Conservation (phyloP, 35 echinoderm and acorn worm species). For the Apostichopus californicus region DNA sequence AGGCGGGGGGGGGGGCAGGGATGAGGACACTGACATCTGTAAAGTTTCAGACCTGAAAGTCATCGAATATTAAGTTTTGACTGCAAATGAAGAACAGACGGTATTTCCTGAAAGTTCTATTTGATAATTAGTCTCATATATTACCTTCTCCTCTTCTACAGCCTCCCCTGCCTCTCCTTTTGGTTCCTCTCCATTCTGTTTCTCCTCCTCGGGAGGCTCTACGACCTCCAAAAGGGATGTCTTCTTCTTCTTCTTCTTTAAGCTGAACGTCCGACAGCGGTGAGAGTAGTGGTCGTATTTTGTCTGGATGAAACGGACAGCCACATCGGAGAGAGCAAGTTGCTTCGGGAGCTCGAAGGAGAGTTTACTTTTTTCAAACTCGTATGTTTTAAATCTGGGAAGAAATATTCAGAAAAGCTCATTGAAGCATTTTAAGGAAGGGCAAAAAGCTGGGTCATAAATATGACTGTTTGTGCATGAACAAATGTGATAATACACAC, state of each 20-base stretch:
- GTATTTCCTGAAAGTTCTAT: too few relatives aligned
- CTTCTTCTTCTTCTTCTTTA: slow-evolving; percentile 71
- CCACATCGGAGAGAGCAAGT: slow-evolving; percentile 85
- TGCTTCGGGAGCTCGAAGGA: slow-evolving; percentile 95
- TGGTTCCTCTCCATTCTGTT: slow-evolving; percentile 40
- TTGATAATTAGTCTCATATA: background rate
- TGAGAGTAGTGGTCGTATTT: slow-evolving; percentile 93
- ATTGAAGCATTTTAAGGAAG: too few relatives aligned
- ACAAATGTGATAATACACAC: too few relatives aligned
- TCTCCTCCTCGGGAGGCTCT: slow-evolving; percentile 6
- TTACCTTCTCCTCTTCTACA: slow-evolving; percentile 36
- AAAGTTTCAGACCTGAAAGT: too few relatives aligned
- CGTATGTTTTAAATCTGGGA: slow-evolving; percentile 84
- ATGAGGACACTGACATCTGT: too few relatives aligned
- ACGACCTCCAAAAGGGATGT: slow-evolving; percentile 17
- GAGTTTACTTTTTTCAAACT: slow-evolving; percentile 78
- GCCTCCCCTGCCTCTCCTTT: slow-evolving; percentile 60
- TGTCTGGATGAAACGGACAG: slow-evolving; percentile 77
- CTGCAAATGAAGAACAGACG: too few relatives aligned
- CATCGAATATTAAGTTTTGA: too few relatives aligned
- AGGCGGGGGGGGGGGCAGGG: too few relatives aligned
- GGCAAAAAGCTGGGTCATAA: too few relatives aligned
- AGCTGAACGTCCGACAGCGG: slow-evolving; percentile 71
- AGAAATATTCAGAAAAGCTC: background rate
- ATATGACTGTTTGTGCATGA: too few relatives aligned